Percentiles rank a stretch among this genome's conserved stretches.
Evolutionary conservation across 2,113 vertebrate species (phyloP).

Genomic region (Indicator maculatus): DNA sequence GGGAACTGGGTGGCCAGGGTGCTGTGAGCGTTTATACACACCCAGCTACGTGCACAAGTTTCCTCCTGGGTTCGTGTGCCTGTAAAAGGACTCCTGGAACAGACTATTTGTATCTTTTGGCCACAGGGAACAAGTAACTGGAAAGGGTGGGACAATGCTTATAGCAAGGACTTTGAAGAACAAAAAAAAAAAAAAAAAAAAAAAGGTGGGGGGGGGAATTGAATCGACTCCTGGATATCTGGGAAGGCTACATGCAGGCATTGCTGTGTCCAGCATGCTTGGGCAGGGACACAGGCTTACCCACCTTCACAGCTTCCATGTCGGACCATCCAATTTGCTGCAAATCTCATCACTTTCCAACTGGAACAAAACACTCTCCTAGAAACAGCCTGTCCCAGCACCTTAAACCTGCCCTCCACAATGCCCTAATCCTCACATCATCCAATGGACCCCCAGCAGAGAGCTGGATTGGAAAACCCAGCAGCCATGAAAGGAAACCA

Average conservation of each 20-base stretch:
- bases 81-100: neutral
- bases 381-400: neutral
- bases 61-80: neutral
- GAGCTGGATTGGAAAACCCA: neutral
- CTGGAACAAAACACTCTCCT: neutral
- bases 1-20: neutral
- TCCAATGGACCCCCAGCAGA: rapidly evolving
- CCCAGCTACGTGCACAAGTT: conserved; percentile 3
- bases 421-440: neutral
- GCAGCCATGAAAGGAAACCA: rapidly evolving
- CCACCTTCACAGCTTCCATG: neutral
- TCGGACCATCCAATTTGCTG: neutral
- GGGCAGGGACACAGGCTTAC: rapidly evolving
- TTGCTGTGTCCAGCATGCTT: rapidly evolving
- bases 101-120: conserved; percentile 22
- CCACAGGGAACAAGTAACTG: conserved; percentile 10
- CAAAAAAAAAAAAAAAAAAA: neutral
- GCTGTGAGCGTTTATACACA: neutral
- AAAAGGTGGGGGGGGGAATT: neutral
- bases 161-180: neutral
- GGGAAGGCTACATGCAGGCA: neutral
- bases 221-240: neutral
- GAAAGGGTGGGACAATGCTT: conserved; percentile 45
- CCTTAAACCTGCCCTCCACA: neutral
- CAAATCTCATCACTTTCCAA: neutral